Base-by-base conservation (phyloP, 2,113 vertebrate genomes). In the Haemorhous mexicanus region DNA sequence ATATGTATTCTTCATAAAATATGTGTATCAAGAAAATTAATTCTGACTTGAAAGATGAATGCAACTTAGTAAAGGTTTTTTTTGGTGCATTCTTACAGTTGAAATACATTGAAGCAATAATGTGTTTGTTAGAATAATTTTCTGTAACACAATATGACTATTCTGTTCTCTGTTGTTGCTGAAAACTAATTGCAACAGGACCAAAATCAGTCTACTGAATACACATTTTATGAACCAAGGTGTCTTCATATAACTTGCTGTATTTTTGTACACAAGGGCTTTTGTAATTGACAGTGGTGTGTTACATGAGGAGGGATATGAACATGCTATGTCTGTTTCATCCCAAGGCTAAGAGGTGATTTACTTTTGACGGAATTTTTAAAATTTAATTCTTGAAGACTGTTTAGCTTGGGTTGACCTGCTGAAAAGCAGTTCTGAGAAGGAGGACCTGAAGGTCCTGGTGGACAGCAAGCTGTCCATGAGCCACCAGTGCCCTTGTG, bases 1-100 rank as follows among this genome's bases (percentile, higher is more conserved):
- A 30, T 61, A 30, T 46, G 17, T n/a, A 22, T 69, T 78, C 21
- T 95, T 95, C 37, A 41, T 90, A 77, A 92, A 95, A 90, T 41
- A 26, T 33, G n/a, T 3, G 5, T 58, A 82, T 74, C 70, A 84
- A 58, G 41, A 91, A 84, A 94, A 95, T 44, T 13, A 95, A 91
- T 84, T 89, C 41, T 61, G n/a, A 43, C n/a, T 81, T 68, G 13
- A 55, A 90, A 84, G 62, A 56, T 67, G 58, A 87, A 83, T 96
- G 24, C 33, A 81, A 26, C 20, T 84, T 94, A 72, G 41, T 83
- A 94, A 55, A 7, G 33, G 22, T 24, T 88, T 87, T 75, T 90
- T 46, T 46, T 16, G 15, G 16, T 32, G 22, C 85, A 63, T 75
- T 75, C 7, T 72, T 73, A 18, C 10, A 46, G 43, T 47, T 93